Base-by-base conservation (phyloP, 2,888 invertebrate genomes). In the Lasioglossum figueresi region DNA sequence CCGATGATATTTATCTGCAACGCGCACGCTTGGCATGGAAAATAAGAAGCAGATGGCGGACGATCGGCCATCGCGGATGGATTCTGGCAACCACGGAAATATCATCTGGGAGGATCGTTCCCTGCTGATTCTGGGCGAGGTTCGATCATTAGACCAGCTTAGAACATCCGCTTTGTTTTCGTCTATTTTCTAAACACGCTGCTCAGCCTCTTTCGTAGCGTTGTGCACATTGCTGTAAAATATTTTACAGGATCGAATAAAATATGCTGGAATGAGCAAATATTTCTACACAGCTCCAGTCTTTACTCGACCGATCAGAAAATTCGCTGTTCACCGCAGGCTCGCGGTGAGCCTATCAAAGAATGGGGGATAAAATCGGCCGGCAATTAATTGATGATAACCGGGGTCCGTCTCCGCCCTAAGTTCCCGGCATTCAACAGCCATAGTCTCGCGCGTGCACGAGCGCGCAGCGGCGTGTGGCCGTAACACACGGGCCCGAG, bases 1-100 rank as follows among this genome's bases (percentile, higher is more conserved):
- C 84, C 90, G 78, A 90, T 90, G 85, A 90, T 88, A 90, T 90
- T 88, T 88, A 90, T 90, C 85, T 87, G 79, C 77, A 63, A 68
- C 56, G 77, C 68, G 85, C 59, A 71, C 52, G 68, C 43, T 45
- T 37, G 72, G 81, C 79, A 85, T 74, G 68, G 70, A 75, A 76
- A 89, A 89, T 83, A 79, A 79, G 82, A 82, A 84, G 81, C 83
- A 89, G 83, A 89, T 85, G 88, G 73, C 75, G 56, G 40, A 56
- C 66, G 72, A 82, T 82, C 45, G 10, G 59, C 23, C 40, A 23
- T 63, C 52, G 31, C 59, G 68, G 71, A 80, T 45, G 66, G 76
- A 66, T 76, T 43, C 63, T 52, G 70, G 43, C 52, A 40, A 74
- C n/a, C 4, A 37, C 56, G 56, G 37, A 73, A 73, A 52, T 43